Percentiles rank a stretch among this genome's conserved stretches.
phyloP scores from a whole-genome alignment of 1,140 invertebrate species.

The Phymorhynchus buccinoides region DNA sequence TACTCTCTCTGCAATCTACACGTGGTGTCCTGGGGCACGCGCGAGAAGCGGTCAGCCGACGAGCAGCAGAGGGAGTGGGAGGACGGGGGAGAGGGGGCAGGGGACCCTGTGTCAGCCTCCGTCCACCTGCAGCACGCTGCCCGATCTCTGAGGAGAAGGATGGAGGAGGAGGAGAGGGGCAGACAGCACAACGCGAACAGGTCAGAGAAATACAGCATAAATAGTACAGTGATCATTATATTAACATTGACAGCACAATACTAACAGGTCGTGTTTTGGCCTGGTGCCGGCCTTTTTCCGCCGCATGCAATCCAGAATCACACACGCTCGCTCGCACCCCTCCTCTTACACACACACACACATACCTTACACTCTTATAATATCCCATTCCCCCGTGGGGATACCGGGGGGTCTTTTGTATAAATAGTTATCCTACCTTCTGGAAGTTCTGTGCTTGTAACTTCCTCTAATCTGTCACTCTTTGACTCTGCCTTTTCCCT shows the following conservation, averaged over 20 bases:
- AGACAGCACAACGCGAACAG: conserved; percentile 5
- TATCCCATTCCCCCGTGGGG: too few species aligned
- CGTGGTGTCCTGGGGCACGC: conserved; percentile 63
- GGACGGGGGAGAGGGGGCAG: conserved; percentile 38
- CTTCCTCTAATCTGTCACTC: too few species aligned
- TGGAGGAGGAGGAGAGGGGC: conserved; percentile 33
- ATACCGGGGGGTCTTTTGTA: too few species aligned
- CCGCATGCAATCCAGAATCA: too few species aligned
- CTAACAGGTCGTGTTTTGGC: conserved; percentile 21
- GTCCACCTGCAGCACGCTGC: conserved; percentile 56
- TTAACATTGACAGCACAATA: too few species aligned
- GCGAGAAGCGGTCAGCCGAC: conserved; percentile 48
- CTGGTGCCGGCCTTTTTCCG: conserved; percentile 28
- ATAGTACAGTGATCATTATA: too few species aligned
- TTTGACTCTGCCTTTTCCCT: too few species aligned
- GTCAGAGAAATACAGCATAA: background rate
- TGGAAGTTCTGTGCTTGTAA: too few species aligned
- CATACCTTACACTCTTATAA: too few species aligned
- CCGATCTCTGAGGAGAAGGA: background rate
- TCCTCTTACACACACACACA: too few species aligned
- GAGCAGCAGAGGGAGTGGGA: conserved; percentile 36
- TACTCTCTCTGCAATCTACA: conserved; percentile 67
- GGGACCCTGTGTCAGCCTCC: conserved; percentile 46
- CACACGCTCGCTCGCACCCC: too few species aligned
- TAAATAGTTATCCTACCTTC: too few species aligned